Evolutionary conservation across 2,797 vertebrate genomes (phyloP), one percentile per base, ranked within the genome.

Genomic region (Peromyscus eremicus): DNA sequence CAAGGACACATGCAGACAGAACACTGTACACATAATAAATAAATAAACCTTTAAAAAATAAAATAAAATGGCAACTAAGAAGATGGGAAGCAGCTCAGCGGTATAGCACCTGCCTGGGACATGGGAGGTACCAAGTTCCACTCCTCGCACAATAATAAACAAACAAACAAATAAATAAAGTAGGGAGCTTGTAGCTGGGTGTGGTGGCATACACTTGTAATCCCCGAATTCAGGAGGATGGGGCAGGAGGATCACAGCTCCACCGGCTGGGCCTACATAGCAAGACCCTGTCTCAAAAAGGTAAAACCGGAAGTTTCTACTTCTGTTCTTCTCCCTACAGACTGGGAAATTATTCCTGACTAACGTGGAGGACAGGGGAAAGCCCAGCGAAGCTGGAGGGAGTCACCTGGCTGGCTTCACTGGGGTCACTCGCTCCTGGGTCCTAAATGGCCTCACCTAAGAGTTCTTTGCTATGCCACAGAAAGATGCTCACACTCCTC

Each of bases 401-500:
- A 79, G 34, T 3, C 37, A 16, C 37, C 14, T 11, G 52, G 55
- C 60, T 60, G 40, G 23, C 9, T 40, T n/a, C 55, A 25, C 3
- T 19, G 77, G 46, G 17, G 29, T 32, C 32, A 21, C 40, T 46
- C 40, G 55, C 27, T 6, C 25, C 43, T 57, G 62, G 17, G 29
- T 75, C 43, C 40, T 55, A 77, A 71, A 75, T 57, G 91, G 6
- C 64, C 21, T 77, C 27, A 19, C 76, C 40, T 5, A 9, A 29
- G 10, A 60, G 60, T 82, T 34, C 95, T 89, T 62, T 46, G 66
- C 7, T 17, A 6, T 40, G 90, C 62, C 89, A 17, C 4, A 23
- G 46, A 29, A 73, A 43, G 82, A 96, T 4, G 23, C 66, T 55
- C 23, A 55, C 34, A 94, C 82, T 84, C 92, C 68, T 91, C 60